Conservation (phyloP, 2,797 vertebrate genomes). For the Sphenopsis melanotis region DNA sequence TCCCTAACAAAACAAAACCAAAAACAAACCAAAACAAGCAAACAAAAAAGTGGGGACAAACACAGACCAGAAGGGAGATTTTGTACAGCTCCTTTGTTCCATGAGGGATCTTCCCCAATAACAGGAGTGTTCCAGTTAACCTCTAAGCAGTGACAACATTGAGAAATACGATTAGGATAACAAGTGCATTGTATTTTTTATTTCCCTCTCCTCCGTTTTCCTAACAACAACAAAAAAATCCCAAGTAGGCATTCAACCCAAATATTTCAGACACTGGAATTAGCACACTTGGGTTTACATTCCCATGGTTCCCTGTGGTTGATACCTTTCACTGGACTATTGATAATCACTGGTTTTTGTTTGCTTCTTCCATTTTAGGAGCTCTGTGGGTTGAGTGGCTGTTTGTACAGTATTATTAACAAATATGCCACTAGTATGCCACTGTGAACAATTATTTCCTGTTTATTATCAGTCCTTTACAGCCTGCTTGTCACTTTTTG, state of each 20-base stretch:
- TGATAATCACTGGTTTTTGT: not conserved
- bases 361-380: conserved; percentile 20
- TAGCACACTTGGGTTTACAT: not conserved
- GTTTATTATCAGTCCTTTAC: not conserved
- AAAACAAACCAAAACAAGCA: not conserved
- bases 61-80: not conserved
- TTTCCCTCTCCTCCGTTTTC: fast-evolving
- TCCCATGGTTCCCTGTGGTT: not conserved
- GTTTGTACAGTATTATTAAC: conserved; percentile 25
- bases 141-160: not conserved
- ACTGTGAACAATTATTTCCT: not conserved
- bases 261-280: not conserved
- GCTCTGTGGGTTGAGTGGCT: not conserved
- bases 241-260: not conserved
- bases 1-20: not conserved
- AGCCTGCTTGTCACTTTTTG: not conserved
- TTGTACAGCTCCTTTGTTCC: not conserved
- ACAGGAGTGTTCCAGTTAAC: not conserved
- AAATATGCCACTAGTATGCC: not conserved
- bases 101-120: not conserved
- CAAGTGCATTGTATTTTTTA: not conserved
- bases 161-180: not conserved
- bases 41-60: not conserved
- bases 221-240: not conserved
- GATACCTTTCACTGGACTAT: conserved; percentile 25